Conservation (phyloP, 2,888 invertebrate species). For the Amorpha juglandis region DNA sequence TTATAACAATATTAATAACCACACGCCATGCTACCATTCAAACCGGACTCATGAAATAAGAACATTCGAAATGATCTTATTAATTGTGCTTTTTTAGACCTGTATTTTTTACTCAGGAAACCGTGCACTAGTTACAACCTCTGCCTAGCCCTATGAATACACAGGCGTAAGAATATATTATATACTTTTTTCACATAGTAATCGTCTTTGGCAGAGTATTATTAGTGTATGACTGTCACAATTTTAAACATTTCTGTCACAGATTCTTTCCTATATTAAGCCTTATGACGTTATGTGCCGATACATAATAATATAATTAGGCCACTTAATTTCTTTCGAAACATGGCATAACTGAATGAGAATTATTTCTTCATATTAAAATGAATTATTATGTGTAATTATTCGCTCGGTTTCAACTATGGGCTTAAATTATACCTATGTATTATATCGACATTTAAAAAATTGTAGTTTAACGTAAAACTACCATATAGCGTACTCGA, state of each 20-base stretch:
- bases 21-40: not conserved
- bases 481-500: not conserved
- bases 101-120: no score
- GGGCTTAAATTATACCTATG: constrained; percentile 1
- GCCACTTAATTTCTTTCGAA: not conserved
- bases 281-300: no score
- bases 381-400: no score
- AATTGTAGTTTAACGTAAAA: not conserved
- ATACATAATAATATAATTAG: not conserved
- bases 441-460: no score
- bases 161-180: no score
- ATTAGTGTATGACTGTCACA: no score
- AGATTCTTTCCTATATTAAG: no score
- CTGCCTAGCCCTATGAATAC: no score
- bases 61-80: not conserved
- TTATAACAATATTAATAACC: not conserved
- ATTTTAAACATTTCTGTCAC: no score
- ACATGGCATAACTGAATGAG: not conserved
- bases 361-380: not conserved
- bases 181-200: no score
- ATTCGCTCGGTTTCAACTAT: not conserved
- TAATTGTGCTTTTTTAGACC: not conserved
- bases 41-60: not conserved
- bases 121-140: no score
- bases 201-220: no score